phyloP scores from a whole-genome alignment of 2,797 vertebrate species.

The Chelonia mydas region DNA sequence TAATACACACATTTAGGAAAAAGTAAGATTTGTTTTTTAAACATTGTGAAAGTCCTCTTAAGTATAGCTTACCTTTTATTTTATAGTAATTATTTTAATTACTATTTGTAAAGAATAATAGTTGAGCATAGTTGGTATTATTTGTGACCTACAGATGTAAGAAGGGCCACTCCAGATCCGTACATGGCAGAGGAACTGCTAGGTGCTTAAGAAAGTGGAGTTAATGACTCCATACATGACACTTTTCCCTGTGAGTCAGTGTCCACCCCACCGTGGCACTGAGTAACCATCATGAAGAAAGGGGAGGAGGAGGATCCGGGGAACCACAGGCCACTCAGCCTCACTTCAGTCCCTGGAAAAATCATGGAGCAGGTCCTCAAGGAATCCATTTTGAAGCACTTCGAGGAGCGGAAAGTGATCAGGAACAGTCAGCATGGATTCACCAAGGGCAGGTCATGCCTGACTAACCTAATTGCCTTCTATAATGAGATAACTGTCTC shows the following conservation, averaged over 20 bases:
- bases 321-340: too few relatives aligned
- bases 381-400: too few relatives aligned
- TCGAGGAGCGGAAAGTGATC: too few relatives aligned
- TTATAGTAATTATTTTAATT: background rate
- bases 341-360: too few relatives aligned
- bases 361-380: too few relatives aligned
- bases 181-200: background rate
- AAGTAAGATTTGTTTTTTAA: background rate
- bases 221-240: background rate
- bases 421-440: too few relatives aligned
- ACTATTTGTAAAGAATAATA: background rate
- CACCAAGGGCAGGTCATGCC: too few relatives aligned
- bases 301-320: too few relatives aligned
- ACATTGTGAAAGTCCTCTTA: background rate
- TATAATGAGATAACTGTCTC: too few relatives aligned
- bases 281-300: background rate
- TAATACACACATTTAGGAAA: background rate
- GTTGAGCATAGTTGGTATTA: background rate
- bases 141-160: background rate
- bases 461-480: too few relatives aligned
- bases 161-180: background rate
- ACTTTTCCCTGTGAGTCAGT: background rate
- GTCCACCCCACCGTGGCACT: too few relatives aligned
- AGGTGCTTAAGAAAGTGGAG: background rate
- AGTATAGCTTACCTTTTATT: background rate